Evolutionary conservation across 2,113 vertebrate species (phyloP), one percentile per base, ranked within the genome.

Genomic region (Pogona vitticeps): DNA sequence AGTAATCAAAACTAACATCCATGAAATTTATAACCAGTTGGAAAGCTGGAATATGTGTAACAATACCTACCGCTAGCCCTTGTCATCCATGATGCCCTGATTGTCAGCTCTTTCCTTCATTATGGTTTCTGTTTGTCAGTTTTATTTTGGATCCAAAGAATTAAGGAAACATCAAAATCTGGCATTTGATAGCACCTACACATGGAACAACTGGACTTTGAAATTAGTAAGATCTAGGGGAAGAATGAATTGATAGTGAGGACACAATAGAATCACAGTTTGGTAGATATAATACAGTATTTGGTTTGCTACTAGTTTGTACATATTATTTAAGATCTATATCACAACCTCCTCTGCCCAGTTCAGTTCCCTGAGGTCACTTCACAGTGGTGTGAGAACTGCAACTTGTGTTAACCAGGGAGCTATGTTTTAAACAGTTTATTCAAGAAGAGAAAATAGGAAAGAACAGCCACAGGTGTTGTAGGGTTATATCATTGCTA

Each of bases 381-480:
- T 80, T 86, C 33, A 65, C 36, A 72, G 77, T 80, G 76, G 56
- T 9, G 40, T 80, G 28, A 72, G 46, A 18, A n/a, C 10, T 79
- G 52, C 65, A 72, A 36, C 56, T 86, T 80, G 72, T 42, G 61
- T 80, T 72, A 61, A 80, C 76, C 61, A 80, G 56, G 21, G 59
- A 18, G 72, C 61, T 61, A 61, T 73, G 76, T 72, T 86, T 80
- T 42, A 72, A 59, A 80, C 33, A 72, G 65, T 86, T 80, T 80
- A 80, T 61, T 71, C 76, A 72, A 72, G 56, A 80, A 73, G 38
- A 85, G 75, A 78, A 68, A 82, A 82, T 33, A 15, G 42, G 46
- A 58, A 23, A 58, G 67, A 73, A 70, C 33, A 63, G 85, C 77
- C 36, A 26, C 71, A 67, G 3, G 13, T 38, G 21, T 28, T 46